These are phyloP conservation scores for Calliopum simillimum DNA, from an alignment of 2,888 invertebrate species.

Conservation along the genomic window DNA sequence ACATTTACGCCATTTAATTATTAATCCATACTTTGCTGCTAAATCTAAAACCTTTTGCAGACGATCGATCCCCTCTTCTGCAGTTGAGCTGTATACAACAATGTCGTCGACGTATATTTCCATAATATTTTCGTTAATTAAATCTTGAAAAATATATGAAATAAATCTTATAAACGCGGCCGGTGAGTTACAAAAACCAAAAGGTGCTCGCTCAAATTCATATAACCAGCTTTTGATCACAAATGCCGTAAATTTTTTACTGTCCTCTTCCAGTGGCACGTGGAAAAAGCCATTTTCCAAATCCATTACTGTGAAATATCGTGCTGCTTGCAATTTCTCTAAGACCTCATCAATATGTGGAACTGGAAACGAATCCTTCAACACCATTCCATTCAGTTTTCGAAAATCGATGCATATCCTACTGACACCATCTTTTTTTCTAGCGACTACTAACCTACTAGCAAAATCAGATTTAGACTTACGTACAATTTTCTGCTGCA, in stretches of 20 bases:
- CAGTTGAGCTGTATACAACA: conserved; percentile 36
- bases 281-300: conserved; percentile 40
- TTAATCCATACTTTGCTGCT: conserved; percentile 20
- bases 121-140: conserved; percentile 35
- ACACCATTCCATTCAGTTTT: conserved; percentile 56
- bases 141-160: conserved; percentile 38
- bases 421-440: conserved; percentile 37
- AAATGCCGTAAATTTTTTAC: conserved; percentile 34
- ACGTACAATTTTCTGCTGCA: conserved; percentile 31
- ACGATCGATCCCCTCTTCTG: conserved; percentile 30
- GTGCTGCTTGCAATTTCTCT: conserved; percentile 35
- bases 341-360: conserved; percentile 39
- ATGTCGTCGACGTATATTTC: conserved; percentile 45
- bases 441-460: conserved; percentile 35
- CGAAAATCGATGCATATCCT: conserved; percentile 63
- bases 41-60: conserved; percentile 27
- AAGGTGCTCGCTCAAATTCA: conserved; percentile 41
- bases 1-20: conserved; percentile 36
- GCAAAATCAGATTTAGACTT: conserved; percentile 27
- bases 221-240: conserved; percentile 39
- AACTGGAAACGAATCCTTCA: conserved; percentile 58
- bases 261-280: conserved; percentile 37
- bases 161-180: conserved; percentile 38
- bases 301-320: conserved; percentile 41
- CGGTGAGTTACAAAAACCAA: conserved; percentile 40